Conservation (phyloP, 2,113 vertebrate genomes). For the Malurus alboscapulatus region DNA sequence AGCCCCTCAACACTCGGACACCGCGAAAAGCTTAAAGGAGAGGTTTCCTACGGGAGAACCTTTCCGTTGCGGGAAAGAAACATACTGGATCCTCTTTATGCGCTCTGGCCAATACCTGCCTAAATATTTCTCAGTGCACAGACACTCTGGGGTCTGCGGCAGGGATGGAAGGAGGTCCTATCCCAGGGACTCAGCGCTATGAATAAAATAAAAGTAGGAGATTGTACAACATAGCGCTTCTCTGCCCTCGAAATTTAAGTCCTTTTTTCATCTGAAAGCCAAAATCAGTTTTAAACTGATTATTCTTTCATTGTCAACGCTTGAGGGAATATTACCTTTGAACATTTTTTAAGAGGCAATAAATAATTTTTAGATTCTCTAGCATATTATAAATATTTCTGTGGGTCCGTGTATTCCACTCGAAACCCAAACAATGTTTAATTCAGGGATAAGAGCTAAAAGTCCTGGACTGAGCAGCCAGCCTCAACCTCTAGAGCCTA, state of each 20-base stretch:
- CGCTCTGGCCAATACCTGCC: neutral
- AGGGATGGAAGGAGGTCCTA: neutral
- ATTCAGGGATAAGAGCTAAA: neutral
- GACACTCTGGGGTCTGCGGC: neutral
- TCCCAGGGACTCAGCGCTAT: neutral
- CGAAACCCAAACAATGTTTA: neutral
- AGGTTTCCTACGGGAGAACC: too few relatives aligned
- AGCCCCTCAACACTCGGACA: neutral
- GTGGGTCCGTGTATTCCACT: neutral
- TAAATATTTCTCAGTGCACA: neutral
- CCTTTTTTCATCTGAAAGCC: neutral
- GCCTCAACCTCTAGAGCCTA: neutral
- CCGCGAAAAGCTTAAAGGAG: neutral
- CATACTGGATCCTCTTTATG: fast-evolving
- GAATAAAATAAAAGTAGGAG: neutral
- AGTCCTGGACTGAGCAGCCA: neutral
- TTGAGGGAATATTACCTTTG: neutral
- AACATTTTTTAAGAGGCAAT: neutral
- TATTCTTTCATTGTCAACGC: neutral
- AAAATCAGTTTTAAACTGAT: neutral
- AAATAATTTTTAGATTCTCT: neutral
- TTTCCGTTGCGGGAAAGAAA: neutral
- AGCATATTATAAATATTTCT: neutral
- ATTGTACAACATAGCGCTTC: neutral
- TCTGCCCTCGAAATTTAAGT: neutral